Evolutionary conservation across 37 sponge, comb jelly and placozoan genomes (phyloP), one percentile per base, ranked within the genome.

Genomic region (Ephydatia muelleri): DNA sequence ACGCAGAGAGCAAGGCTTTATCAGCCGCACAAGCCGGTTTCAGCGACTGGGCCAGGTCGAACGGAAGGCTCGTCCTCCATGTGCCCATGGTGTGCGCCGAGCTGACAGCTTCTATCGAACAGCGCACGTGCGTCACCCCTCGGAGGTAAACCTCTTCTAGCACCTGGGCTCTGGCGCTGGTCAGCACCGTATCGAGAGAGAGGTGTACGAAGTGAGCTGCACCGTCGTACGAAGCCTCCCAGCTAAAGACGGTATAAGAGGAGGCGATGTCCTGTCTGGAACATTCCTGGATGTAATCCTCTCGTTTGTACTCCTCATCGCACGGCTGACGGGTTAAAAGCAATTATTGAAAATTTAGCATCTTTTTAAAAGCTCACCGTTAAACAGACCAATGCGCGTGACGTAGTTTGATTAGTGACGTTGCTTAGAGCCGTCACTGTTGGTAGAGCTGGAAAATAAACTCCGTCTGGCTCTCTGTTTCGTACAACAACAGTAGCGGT

Each of bases 381-480:
- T 70, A 22, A 65, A n/a, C n/a, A n/a, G n/a, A n/a, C n/a, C n/a
- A n/a, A n/a, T n/a, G n/a, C n/a, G n/a, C n/a, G n/a, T n/a, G n/a
- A 21, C 21, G 66, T 68, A 8, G 69, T 68, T 3, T 5, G 5
- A 29, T 29, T 3, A 68, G 28, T 68, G 69, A 68, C 28, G 28
- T 68, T 68, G 28, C n/a, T 68, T 3, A 8, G 11, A 21, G 31
- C 5, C n/a, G 72, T 71, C 16, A 73, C 34, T 23, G 3, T 33
- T 73, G 92, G 92, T 8, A 35, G 29, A 31, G 29, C 78, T 0
- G 92, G 85, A 65, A 92, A 92, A 70, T 49, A 84, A 3, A 67
- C 84, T 29, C 92, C 92, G 27, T 6, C 43, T 38, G 76, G 4
- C 0, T 34, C 32, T 0, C 26, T 47, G 78, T 87, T 83, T 21